Evolutionary conservation across 2,888 invertebrate species (phyloP).

Genomic region (Flexamia atlantica): DNA sequence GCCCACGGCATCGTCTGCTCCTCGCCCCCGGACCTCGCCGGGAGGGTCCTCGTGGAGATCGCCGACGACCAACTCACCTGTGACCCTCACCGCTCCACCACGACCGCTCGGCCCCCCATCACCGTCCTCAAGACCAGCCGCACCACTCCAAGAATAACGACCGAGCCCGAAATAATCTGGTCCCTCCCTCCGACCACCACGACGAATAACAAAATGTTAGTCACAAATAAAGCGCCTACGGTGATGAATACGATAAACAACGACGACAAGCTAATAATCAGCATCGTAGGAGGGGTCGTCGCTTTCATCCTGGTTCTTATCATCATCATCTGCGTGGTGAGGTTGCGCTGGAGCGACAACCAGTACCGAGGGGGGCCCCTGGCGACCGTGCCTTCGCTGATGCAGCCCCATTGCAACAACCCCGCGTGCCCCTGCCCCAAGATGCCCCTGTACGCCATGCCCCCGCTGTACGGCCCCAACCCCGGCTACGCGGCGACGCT

Average conservation of each 20-base stretch:
- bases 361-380: slow-evolving; percentile 85
- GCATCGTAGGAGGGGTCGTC: slow-evolving; percentile 96
- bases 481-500: slow-evolving; percentile 79
- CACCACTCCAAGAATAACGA: slow-evolving; percentile 80
- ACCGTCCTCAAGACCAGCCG: slow-evolving; percentile 74
- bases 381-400: slow-evolving; percentile 73
- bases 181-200: slow-evolving; percentile 84
- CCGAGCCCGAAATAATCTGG: slow-evolving; percentile 94
- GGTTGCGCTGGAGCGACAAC: slow-evolving; percentile 78
- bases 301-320: slow-evolving; percentile 93
- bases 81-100: slow-evolving; percentile 79
- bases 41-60: slow-evolving; percentile 84
- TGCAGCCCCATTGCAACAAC: slow-evolving; percentile 69
- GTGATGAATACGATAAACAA: slow-evolving; percentile 83
- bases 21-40: slow-evolving; percentile 84
- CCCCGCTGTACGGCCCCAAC: slow-evolving; percentile 75
- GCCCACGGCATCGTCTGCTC: slow-evolving; percentile 78
- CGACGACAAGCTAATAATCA: slow-evolving; percentile 95
- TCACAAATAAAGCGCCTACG: slow-evolving; percentile 79
- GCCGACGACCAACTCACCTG: slow-evolving; percentile 91
- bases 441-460: slow-evolving; percentile 78
- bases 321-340: slow-evolving; percentile 92
- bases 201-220: slow-evolving; percentile 74
- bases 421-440: slow-evolving; percentile 71
- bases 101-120: slow-evolving; percentile 75